A percentile compares a stretch with the other conserved stretches of the same genome.
Conservation (phyloP, 1,140 invertebrate genomes). For the Copidosoma floridanum region DNA sequence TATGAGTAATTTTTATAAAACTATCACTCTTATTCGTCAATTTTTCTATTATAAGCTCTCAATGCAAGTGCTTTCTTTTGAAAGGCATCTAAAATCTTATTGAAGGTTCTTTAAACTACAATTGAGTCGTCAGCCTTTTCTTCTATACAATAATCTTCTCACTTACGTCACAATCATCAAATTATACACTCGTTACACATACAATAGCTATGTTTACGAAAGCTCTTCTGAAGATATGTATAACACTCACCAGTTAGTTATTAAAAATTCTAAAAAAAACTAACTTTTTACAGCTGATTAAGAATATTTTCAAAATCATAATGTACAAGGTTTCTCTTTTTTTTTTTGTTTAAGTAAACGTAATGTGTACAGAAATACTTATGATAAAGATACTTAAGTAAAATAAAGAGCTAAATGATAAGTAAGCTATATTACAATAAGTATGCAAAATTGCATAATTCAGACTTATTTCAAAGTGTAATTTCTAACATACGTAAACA, state of each 20-base stretch:
- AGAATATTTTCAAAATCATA: slow-evolving; percentile 5
- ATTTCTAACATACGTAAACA: slow-evolving; percentile 9
- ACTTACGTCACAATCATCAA: slow-evolving; percentile 8
- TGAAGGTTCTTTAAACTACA: slow-evolving; percentile 11
- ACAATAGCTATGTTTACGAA: too few species aligned
- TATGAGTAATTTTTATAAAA: too few species aligned
- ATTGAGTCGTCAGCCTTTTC: slow-evolving; percentile 19
- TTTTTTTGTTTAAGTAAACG: neutral
- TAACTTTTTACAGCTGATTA: slow-evolving; percentile 9
- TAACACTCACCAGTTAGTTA: slow-evolving; percentile 15
- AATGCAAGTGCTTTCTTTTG: slow-evolving; percentile 8
- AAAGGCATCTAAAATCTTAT: slow-evolving; percentile 18
- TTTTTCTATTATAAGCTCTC: slow-evolving; percentile 12
- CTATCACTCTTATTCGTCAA: too few species aligned
- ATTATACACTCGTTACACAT: too few species aligned
- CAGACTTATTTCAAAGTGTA: slow-evolving; percentile 12
- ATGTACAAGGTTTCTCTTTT: slow-evolving; percentile 8
- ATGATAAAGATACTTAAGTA: too few species aligned
- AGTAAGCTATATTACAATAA: too few species aligned
- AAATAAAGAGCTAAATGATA: too few species aligned
- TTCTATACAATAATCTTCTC: slow-evolving; percentile 16
- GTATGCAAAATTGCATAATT: slow-evolving; percentile 16
- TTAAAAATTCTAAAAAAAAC: neutral
- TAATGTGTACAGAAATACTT: too few species aligned
- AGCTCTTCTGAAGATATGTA: slow-evolving; percentile 16